These are phyloP conservation scores for Antigone vipio DNA, from an alignment of 2,113 vertebrate genomes.

Conservation along the genomic window DNA sequence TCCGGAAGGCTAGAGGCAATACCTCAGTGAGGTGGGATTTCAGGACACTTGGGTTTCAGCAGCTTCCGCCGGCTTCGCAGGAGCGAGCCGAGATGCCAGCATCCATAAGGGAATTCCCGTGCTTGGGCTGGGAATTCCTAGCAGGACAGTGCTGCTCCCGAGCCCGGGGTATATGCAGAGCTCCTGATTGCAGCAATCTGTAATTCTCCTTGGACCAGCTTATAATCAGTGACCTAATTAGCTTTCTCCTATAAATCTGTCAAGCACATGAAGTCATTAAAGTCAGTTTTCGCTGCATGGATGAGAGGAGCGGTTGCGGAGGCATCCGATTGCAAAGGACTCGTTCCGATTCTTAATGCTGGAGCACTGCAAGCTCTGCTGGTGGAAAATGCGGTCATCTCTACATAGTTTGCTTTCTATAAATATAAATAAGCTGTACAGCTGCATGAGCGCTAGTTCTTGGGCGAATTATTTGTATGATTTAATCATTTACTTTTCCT, in stretches of 20 bases:
- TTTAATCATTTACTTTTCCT: neutral
- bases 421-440: neutral
- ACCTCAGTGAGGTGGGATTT: neutral
- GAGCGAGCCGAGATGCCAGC: neutral
- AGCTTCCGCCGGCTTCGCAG: rapidly evolving
- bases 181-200: neutral
- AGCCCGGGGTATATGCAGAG: neutral
- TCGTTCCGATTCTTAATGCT: neutral
- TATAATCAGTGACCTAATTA: neutral
- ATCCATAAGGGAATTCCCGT: neutral
- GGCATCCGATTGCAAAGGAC: neutral
- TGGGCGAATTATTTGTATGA: neutral
- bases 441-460: rapidly evolving
- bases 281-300: neutral
- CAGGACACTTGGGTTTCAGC: neutral
- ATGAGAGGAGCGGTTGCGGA: neutral
- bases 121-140: neutral
- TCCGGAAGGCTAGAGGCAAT: neutral
- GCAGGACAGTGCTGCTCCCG: neutral
- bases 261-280: neutral
- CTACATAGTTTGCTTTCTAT: neutral
- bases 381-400: neutral
- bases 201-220: neutral
- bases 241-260: neutral
- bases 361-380: neutral